Percentiles rank a stretch among this genome's conserved stretches.
phyloP scores from a whole-genome alignment of 2,797 vertebrate genomes.

The Paedocypris micromegethes region DNA sequence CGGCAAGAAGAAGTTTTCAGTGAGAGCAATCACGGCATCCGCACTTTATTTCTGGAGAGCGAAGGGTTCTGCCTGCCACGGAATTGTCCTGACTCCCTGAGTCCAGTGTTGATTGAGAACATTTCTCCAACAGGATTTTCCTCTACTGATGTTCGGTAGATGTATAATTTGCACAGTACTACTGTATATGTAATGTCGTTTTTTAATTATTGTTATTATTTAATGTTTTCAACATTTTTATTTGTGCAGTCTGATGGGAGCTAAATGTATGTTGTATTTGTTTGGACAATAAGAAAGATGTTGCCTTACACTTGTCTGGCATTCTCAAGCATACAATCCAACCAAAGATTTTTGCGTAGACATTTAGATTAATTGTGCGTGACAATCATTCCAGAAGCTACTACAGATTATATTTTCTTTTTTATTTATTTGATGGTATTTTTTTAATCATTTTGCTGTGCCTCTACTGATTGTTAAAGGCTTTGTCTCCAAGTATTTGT shows the following conservation, averaged over 20 bases:
- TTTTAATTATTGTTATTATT: background rate
- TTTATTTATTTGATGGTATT: background rate
- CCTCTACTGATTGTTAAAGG: background rate
- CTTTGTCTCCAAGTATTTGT: too few species aligned
- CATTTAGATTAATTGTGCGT: background rate
- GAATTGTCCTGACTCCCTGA: background rate
- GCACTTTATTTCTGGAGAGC: constrained; percentile 35
- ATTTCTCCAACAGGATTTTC: background rate
- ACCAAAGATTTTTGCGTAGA: constrained; percentile 8
- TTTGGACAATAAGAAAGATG: constrained; percentile 12
- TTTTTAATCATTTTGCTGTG: background rate
- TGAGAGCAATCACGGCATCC: constrained; percentile 3
- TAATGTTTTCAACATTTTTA: background rate
- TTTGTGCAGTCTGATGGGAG: background rate
- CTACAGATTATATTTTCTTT: background rate
- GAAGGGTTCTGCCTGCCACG: background rate
- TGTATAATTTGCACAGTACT: constrained; percentile 31
- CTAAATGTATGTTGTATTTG: constrained; percentile 14
- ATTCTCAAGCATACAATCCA: constrained; percentile 4
- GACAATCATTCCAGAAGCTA: constrained; percentile 25
- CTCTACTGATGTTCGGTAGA: constrained; percentile 14
- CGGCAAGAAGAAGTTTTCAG: background rate
- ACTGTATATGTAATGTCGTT: too few species aligned
- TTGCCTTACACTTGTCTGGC: constrained; percentile 11
- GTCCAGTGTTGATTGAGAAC: constrained; percentile 5